Base-by-base conservation (phyloP, 2,888 invertebrate genomes). In the Falcaria lacertinaria region DNA sequence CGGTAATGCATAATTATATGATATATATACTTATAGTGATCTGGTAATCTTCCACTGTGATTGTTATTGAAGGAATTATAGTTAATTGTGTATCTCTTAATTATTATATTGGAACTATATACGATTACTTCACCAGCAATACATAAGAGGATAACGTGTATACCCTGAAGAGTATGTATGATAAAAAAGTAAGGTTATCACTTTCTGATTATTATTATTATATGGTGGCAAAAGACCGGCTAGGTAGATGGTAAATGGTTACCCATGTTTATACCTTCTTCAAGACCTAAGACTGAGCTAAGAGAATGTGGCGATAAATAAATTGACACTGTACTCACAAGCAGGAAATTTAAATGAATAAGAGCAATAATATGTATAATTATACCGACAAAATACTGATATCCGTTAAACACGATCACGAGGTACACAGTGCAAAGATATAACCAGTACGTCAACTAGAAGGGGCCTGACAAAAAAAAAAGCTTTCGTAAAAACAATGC, bases 1-100 rank as follows among this genome's bases (percentile, higher is more conserved):
- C 50, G 40, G 36, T 36, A 36, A 37, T 37, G 22, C 36, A 19
- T 22, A 22, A 19, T 22, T 36, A 37, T 25, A 35, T n/a, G n/a
- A 35, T 35, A n/a, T n/a, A n/a, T 8, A 37, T 22, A 25, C 25
- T 37, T 4, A 25, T 7, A 37, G 17, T n/a, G 19, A 19, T 36
- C 17, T 36, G 19, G 17, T 19, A 15, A 25, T 25, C 11, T 37
- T 22, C 37, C 37, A 15, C 11, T 22, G 14, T 8, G 13, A 28
- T 3, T 28, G 1, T 28, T 8, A 28, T 28, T 28, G 28, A 28
- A 11, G 8, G 28, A 28, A 28, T 28, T 28, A 11, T 11, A 28
- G 28, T 1, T 28, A 5, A 28, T 28, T 28, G 11, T 11, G 28
- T 11, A 1, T 5, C 28, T 5, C 2, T 28, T 0, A 11, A 28